Conservation (phyloP, 2,888 invertebrate species). For the Trichogramma evanescens region DNA sequence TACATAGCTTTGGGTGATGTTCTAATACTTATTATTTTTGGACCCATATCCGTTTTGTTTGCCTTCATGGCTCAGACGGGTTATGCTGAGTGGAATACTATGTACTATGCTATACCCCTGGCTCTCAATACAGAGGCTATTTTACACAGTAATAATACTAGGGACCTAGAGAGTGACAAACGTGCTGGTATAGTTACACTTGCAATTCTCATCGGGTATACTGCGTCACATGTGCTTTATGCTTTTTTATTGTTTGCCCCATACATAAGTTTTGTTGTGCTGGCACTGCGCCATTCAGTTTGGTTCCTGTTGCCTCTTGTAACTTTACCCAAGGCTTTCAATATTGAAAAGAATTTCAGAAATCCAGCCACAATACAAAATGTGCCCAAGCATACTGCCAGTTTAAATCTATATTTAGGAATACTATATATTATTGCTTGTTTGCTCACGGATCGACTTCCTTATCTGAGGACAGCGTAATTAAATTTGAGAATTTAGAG, state of each 20-base stretch:
- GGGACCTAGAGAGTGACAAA: constrained; percentile 82
- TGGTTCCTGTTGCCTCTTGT: constrained; percentile 86
- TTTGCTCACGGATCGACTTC: constrained; percentile 41
- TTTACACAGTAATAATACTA: constrained; percentile 88
- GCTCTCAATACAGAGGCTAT: constrained; percentile 93
- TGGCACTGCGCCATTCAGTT: constrained; percentile 73
- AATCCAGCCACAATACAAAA: constrained; percentile 68
- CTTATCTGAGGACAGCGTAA: constrained; percentile 34
- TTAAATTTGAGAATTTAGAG: not conserved
- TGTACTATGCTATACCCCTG: constrained; percentile 88
- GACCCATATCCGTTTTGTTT: constrained; percentile 88
- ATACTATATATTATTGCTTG: constrained; percentile 82
- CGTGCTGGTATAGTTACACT: constrained; percentile 89
- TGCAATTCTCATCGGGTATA: constrained; percentile 87
- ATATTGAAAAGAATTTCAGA: constrained; percentile 82
- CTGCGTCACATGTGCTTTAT: constrained; percentile 84
- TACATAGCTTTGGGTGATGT: constrained; percentile 93
- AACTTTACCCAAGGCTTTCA: constrained; percentile 82
- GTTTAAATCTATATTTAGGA: constrained; percentile 84
- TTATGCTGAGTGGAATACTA: constrained; percentile 79
- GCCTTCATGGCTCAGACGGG: constrained; percentile 91
- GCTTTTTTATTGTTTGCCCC: constrained; percentile 85
- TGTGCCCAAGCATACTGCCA: constrained; percentile 83
- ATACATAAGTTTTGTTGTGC: constrained; percentile 81
- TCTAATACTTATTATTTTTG: constrained; percentile 84